Evolutionary conservation across 2,113 vertebrate genomes (phyloP).

Genomic region (Neolamprologus toae): DNA sequence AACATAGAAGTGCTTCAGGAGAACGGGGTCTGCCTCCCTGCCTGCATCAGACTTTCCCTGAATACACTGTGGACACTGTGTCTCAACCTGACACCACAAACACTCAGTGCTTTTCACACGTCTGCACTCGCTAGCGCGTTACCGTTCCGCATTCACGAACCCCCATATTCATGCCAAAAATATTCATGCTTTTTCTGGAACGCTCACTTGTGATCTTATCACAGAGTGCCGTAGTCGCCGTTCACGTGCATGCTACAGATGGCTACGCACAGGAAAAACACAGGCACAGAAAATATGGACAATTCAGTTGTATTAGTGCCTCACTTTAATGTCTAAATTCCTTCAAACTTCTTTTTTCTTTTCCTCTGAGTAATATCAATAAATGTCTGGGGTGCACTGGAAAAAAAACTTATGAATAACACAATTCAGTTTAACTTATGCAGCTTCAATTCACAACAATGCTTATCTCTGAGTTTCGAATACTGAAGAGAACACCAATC

Average conservation of each 20-base stretch:
- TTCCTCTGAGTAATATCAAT: neutral
- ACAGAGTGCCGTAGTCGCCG: neutral
- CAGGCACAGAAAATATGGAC: neutral
- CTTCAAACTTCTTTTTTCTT: neutral
- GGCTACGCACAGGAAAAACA: neutral
- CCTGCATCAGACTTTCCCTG: slow-evolving; percentile 15
- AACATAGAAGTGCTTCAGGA: slow-evolving; percentile 55
- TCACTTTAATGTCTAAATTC: neutral
- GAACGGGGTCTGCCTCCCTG: slow-evolving; percentile 2
- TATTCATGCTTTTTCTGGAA: slow-evolving; percentile 1
- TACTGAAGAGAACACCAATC: neutral
- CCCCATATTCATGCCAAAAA: neutral
- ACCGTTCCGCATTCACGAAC: neutral
- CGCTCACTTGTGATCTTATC: neutral
- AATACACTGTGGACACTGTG: slow-evolving; percentile 29
- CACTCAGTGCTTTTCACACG: neutral
- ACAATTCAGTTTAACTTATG: neutral
- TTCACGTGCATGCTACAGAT: neutral
- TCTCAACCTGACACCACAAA: slow-evolving; percentile 16
- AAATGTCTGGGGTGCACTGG: neutral
- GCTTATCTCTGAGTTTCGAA: neutral
- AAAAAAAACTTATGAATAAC: neutral
- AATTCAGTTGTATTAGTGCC: neutral
- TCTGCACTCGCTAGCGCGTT: neutral
- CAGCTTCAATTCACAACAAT: neutral